phyloP scores from a whole-genome alignment of 2,888 invertebrate species.

The Acrobeloides nanus region DNA sequence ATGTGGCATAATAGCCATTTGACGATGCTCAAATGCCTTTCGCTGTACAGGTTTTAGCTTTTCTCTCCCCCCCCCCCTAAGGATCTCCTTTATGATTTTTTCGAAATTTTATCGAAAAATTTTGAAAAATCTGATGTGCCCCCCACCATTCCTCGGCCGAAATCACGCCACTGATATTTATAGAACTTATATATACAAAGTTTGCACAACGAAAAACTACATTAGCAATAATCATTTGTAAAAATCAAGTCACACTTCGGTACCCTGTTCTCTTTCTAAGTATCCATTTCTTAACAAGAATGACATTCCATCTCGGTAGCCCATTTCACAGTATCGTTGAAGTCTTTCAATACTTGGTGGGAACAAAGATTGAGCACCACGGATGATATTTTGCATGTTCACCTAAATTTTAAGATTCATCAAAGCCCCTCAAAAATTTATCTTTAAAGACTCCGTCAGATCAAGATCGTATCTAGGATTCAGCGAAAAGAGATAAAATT shows the following conservation, averaged over 20 bases:
- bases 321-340: constrained; percentile 53
- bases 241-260: constrained; percentile 8
- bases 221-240: not conserved
- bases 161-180: too few relatives aligned
- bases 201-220: not conserved
- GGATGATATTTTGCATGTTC: constrained; percentile 52
- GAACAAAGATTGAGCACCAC: constrained; percentile 53
- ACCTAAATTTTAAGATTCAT: constrained; percentile 45
- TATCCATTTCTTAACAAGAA: constrained; percentile 46
- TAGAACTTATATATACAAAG: too few relatives aligned
- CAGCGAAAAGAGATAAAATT: not conserved
- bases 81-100: too few relatives aligned
- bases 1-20: too few relatives aligned
- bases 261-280: constrained; percentile 29
- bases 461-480: not conserved
- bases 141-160: too few relatives aligned
- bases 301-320: constrained; percentile 53
- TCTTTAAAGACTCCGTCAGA: not conserved
- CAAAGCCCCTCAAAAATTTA: constrained; percentile 23
- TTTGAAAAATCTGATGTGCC: too few relatives aligned
- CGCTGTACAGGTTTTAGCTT: too few relatives aligned
- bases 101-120: too few relatives aligned
- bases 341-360: constrained; percentile 52
- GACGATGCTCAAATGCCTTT: too few relatives aligned
- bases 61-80: too few relatives aligned